phyloP scores from a whole-genome alignment of 2,888 invertebrate genomes.

The Cheilosia urbana region DNA sequence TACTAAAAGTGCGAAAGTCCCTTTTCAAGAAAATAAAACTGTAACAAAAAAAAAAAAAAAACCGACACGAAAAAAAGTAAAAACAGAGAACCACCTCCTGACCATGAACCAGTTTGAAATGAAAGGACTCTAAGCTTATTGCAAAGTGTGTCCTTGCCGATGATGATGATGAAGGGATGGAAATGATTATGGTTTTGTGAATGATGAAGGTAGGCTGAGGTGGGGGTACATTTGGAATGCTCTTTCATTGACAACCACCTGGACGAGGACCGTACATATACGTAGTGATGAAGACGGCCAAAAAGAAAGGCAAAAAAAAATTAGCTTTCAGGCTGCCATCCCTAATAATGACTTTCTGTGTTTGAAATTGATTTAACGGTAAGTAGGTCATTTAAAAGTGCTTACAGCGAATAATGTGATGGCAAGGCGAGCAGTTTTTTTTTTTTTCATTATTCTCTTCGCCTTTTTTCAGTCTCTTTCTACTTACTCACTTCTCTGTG shows the following conservation, averaged over 20 bases:
- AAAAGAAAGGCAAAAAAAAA: constrained; percentile 20
- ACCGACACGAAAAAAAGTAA: neutral
- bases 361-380: constrained; percentile 74
- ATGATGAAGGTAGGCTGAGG: constrained; percentile 14
- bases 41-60: neutral
- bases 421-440: constrained; percentile 29
- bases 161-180: constrained; percentile 38
- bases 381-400: constrained; percentile 72
- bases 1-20: constrained; percentile 43
- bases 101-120: constrained; percentile 66
- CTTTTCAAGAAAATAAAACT: constrained; percentile 20
- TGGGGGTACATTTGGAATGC: constrained; percentile 24
- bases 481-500: constrained; percentile 1
- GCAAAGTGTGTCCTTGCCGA: constrained; percentile 53
- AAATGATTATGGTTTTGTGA: constrained; percentile 22
- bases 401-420: constrained; percentile 59
- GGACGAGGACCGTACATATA: constrained; percentile 1
- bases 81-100: constrained; percentile 14
- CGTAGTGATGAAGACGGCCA: neutral
- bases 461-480: constrained; percentile 24
- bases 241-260: constrained; percentile 57
- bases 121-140: constrained; percentile 44
- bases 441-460: neutral
- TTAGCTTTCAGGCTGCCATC: constrained; percentile 18
- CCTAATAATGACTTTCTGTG: constrained; percentile 65